Percentiles rank a stretch among this genome's conserved stretches.
phyloP scores from a whole-genome alignment of 1,140 invertebrate genomes.

The Araneus ventricosus region DNA sequence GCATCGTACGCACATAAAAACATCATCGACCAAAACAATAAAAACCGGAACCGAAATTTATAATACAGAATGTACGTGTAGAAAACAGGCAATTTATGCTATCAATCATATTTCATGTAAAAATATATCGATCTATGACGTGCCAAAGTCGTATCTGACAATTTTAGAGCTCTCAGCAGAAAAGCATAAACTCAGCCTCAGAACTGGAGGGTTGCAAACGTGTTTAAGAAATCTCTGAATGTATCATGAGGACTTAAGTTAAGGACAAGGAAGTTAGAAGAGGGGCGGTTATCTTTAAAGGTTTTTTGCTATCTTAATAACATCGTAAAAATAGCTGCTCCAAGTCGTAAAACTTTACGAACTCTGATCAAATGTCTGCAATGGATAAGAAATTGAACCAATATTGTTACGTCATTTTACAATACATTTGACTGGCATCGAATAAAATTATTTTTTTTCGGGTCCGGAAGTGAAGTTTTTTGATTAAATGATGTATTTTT shows the following conservation, averaged over 20 bases:
- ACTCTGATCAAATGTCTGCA: slow-evolving; percentile 40
- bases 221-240: not conserved
- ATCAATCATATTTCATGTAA: not conserved
- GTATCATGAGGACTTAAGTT: not conserved
- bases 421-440: not conserved
- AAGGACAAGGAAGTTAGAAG: not conserved
- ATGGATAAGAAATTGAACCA: not conserved
- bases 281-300: not conserved
- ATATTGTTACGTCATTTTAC: not conserved
- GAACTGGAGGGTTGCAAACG: not conserved
- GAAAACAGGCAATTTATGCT: not conserved
- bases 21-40: no score
- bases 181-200: not conserved
- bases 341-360: slow-evolving; percentile 53
- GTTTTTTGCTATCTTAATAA: slow-evolving; percentile 42
- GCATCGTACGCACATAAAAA: no score
- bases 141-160: not conserved
- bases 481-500: no score
- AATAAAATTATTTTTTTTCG: not conserved
- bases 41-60: not conserved
- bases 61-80: not conserved
- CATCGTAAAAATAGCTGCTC: slow-evolving; percentile 24
- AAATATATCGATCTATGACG: not conserved
- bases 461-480: no score
- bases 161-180: slow-evolving; percentile 36